phyloP scores from a whole-genome alignment of 2,888 invertebrate genomes.

The Agonum fuliginosum region DNA sequence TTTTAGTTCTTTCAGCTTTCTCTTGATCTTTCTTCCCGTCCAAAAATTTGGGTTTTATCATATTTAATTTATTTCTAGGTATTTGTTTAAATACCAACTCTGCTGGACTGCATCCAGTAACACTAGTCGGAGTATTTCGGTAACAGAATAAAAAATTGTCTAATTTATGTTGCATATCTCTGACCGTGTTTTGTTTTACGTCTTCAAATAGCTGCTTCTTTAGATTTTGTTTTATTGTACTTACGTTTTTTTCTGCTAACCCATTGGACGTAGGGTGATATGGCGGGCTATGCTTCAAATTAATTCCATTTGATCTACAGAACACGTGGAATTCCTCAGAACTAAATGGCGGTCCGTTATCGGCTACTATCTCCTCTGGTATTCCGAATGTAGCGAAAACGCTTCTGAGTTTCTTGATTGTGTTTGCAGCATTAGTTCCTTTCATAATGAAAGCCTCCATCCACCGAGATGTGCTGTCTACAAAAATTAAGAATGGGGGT shows the following conservation, averaged over 20 bases:
- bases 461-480: background rate
- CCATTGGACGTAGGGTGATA: no score
- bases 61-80: background rate
- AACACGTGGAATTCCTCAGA: background rate
- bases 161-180: background rate
- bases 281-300: background rate
- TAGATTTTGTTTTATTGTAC: background rate
- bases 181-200: background rate
- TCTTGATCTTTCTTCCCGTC: background rate
- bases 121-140: background rate
- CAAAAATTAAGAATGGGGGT: background rate
- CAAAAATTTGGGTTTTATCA: background rate
- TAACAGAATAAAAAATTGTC: background rate
- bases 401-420: background rate
- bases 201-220: background rate
- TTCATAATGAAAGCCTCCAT: background rate
- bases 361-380: slow-evolving; percentile 60
- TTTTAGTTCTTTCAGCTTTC: no score
- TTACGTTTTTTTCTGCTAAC: background rate
- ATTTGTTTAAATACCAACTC: background rate
- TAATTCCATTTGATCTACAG: background rate
- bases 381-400: background rate
- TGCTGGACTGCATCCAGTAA: background rate
- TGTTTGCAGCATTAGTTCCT: background rate
- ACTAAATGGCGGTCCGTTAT: slow-evolving; percentile 61